A percentile compares a stretch with the other conserved stretches of the same genome.
phyloP scores from a whole-genome alignment of 2,113 vertebrate species.

The Oenanthe melanoleuca region DNA sequence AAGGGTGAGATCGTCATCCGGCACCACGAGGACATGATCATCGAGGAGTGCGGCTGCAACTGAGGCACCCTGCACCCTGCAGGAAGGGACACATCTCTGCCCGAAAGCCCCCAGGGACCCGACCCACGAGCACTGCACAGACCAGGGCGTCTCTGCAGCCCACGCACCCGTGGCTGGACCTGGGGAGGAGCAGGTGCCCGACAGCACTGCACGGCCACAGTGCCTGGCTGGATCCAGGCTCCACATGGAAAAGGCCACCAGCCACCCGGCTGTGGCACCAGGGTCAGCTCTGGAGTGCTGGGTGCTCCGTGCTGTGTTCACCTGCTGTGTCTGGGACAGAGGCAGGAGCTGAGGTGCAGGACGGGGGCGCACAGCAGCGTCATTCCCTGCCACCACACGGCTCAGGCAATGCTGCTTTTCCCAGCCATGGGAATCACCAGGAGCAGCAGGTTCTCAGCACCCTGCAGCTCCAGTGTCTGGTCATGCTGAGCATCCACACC shows the following conservation, averaged over 20 bases:
- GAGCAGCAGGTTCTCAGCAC: background rate
- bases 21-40: constrained; percentile 89
- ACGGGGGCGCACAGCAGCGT: background rate
- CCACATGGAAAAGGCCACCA: accelerated
- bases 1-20: constrained; percentile 78
- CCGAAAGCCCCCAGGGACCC: background rate
- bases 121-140: accelerated
- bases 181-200: accelerated
- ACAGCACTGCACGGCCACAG: accelerated
- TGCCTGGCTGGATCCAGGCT: background rate
- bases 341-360: background rate
- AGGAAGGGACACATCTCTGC: background rate
- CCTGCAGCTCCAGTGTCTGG: background rate
- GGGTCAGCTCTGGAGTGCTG: background rate
- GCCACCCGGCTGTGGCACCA: background rate
- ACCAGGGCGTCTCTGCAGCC: accelerated
- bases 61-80: constrained; percentile 32
- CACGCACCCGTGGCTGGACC: accelerated
- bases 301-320: accelerated
- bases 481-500: background rate
- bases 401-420: background rate
- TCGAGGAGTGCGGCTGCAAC: constrained; percentile 89
- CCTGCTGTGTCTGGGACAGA: background rate
- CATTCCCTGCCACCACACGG: accelerated
- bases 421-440: accelerated